These are phyloP conservation scores for Lophura nycthemera DNA, from an alignment of 2,113 vertebrate species.

Conservation along the genomic window DNA sequence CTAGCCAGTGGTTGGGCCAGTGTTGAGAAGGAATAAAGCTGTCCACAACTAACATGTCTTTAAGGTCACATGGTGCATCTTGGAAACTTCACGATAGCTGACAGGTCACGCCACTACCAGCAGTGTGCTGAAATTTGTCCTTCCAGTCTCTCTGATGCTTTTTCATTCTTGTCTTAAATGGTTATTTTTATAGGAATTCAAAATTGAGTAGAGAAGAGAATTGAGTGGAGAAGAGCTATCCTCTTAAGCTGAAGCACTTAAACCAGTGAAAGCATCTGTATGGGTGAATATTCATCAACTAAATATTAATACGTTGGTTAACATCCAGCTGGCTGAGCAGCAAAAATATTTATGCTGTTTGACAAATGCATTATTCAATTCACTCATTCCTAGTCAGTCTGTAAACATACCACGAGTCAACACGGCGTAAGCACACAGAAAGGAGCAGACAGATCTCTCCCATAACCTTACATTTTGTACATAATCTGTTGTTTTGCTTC, in stretches of 20 bases:
- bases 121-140: background rate
- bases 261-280: conserved; percentile 47
- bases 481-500: conserved; percentile 1
- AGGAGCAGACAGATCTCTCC: background rate
- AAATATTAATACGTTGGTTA: conserved; percentile 65
- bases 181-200: conserved; percentile 29
- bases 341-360: conserved; percentile 50
- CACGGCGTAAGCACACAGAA: background rate
- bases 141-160: background rate
- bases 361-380: conserved; percentile 7
- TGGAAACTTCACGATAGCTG: background rate
- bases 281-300: conserved; percentile 54
- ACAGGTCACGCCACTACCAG: background rate
- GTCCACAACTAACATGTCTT: background rate
- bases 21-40: background rate
- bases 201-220: background rate
- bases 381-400: conserved; percentile 10
- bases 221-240: background rate
- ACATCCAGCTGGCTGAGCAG: conserved; percentile 61
- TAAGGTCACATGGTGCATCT: background rate
- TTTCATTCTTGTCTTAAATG: conserved; percentile 14
- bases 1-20: background rate
- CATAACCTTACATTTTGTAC: background rate
- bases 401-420: conserved; percentile 22
- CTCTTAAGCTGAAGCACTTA: conserved; percentile 42